Evolutionary conservation across 2,888 invertebrate genomes (phyloP).

Genomic region (Nezara viridula): DNA sequence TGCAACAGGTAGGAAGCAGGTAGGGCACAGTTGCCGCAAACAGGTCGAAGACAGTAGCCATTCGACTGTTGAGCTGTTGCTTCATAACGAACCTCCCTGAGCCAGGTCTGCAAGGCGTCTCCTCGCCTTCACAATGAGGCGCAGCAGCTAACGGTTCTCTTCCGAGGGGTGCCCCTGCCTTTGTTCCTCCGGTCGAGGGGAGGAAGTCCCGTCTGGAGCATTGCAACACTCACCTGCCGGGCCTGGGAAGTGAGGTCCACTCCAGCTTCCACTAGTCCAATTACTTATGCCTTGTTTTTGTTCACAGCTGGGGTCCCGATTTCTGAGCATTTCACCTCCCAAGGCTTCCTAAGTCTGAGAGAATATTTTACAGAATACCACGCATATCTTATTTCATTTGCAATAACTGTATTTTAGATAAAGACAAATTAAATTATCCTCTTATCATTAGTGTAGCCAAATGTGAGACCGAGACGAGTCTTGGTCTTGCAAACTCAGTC

Average conservation of each 20-base stretch:
- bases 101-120: constrained; percentile 45
- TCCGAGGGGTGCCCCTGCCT: background rate
- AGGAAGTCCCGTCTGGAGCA: background rate
- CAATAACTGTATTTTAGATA: no score
- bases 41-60: background rate
- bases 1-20: constrained; percentile 31
- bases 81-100: background rate
- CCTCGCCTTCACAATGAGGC: background rate
- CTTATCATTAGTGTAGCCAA: no score
- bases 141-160: background rate
- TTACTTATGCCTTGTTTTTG: background rate
- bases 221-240: constrained; percentile 23
- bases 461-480: no score
- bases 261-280: background rate
- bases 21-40: background rate
- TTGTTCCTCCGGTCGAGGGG: background rate
- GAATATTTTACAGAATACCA: background rate
- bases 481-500: no score
- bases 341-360: background rate
- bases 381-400: no score
- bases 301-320: background rate
- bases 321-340: background rate
- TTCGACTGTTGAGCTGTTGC: background rate
- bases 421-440: no score
- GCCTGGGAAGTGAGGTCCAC: background rate